Percentiles rank a stretch among this genome's conserved stretches.
phyloP scores from a whole-genome alignment of 2,797 vertebrate genomes.

The Serranus cabrilla region DNA sequence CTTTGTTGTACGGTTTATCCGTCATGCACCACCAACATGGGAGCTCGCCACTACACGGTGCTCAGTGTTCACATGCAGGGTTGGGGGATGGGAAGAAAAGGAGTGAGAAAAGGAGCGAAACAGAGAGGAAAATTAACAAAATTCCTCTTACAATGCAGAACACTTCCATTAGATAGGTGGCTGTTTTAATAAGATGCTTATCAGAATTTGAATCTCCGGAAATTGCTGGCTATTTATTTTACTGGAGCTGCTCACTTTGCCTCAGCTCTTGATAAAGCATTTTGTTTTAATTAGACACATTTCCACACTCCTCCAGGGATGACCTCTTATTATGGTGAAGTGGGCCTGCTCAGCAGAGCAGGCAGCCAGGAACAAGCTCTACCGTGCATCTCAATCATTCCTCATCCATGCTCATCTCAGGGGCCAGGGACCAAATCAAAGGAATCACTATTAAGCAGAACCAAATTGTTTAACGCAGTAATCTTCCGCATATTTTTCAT shows the following conservation, averaged over 20 bases:
- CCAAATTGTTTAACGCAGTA: slow-evolving; percentile 84
- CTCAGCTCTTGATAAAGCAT: slow-evolving; percentile 81
- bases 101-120: slow-evolving; percentile 10
- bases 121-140: slow-evolving; percentile 39
- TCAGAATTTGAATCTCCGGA: slow-evolving; percentile 80
- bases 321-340: slow-evolving; percentile 81
- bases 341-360: slow-evolving; percentile 69
- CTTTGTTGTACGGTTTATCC: slow-evolving; percentile 16
- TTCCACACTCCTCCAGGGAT: slow-evolving; percentile 82
- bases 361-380: slow-evolving; percentile 67
- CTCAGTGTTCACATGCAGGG: neutral
- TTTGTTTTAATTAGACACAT: slow-evolving; percentile 87
- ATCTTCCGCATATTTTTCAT: slow-evolving; percentile 79
- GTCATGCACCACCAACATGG: neutral
- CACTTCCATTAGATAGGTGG: slow-evolving; percentile 63
- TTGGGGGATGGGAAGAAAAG: neutral
- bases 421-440: slow-evolving; percentile 79
- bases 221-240: slow-evolving; percentile 81
- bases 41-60: neutral
- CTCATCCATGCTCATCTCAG: slow-evolving; percentile 71
- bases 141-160: slow-evolving; percentile 41
- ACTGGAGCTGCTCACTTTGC: slow-evolving; percentile 63
- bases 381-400: slow-evolving; percentile 78
- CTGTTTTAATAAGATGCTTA: slow-evolving; percentile 81
- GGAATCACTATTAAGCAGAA: slow-evolving; percentile 83